Percentiles rank a stretch among this genome's conserved stretches.
These are phyloP conservation scores for Drosophila prostipennis DNA, from an alignment of 2,888 invertebrate genomes.

Conservation along the genomic window DNA sequence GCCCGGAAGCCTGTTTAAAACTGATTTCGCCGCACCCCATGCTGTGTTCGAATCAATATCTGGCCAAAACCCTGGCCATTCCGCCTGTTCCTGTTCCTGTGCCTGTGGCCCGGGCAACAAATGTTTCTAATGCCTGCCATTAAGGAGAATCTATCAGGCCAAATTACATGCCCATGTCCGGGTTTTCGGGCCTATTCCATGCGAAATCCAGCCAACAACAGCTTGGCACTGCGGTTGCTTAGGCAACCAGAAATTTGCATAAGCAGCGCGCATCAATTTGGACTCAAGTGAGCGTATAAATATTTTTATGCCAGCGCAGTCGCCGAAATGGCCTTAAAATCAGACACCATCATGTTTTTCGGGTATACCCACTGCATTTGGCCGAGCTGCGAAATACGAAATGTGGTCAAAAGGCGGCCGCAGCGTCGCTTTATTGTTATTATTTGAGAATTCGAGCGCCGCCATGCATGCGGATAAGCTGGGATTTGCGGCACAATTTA, in stretches of 20 bases:
- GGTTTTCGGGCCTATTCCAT: constrained; percentile 10
- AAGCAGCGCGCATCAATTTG: constrained; percentile 74
- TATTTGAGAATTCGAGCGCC: constrained; percentile 49
- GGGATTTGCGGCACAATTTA: constrained; percentile 68
- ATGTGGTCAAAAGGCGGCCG: constrained; percentile 52
- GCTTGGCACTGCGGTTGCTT: constrained; percentile 63
- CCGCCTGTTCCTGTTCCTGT: constrained; percentile 9
- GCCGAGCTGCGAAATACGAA: not conserved
- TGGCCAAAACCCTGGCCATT: constrained; percentile 7
- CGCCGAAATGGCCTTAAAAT: constrained; percentile 49
- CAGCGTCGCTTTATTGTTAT: constrained; percentile 55
- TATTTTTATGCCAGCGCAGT: constrained; percentile 73
- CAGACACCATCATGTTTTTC: constrained; percentile 7
- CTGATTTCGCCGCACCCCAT: constrained; percentile 24
- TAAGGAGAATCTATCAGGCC: constrained; percentile 72
- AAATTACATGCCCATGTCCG: constrained; percentile 62
- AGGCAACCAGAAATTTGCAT: constrained; percentile 71
- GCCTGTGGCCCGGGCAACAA: constrained; percentile 52
- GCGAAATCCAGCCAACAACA: constrained; percentile 37
- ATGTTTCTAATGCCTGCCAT: constrained; percentile 74
- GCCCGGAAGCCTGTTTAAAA: constrained; percentile 29
- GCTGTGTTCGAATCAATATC: constrained; percentile 33
- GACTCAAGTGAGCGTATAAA: constrained; percentile 71
- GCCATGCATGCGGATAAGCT: constrained; percentile 63
- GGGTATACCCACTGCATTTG: constrained; percentile 13